These are phyloP conservation scores for Cerastis rubricosa DNA, from an alignment of 2,888 invertebrate genomes.

Conservation along the genomic window DNA sequence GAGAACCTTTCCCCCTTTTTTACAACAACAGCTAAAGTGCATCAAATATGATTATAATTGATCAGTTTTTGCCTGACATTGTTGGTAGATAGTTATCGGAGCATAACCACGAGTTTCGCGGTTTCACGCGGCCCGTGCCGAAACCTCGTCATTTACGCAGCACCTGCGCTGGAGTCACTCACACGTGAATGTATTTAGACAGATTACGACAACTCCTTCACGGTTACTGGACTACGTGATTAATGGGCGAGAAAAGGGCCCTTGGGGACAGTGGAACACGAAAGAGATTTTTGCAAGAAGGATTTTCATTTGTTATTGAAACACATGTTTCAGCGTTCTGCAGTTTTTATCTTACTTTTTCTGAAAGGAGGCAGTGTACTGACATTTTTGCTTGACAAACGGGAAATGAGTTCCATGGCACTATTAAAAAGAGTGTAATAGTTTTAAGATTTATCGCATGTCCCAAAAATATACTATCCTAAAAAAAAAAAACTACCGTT, in stretches of 20 bases:
- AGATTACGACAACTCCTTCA: slow-evolving; percentile 45
- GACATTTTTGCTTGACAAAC: background rate
- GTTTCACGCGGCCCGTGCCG: slow-evolving; percentile 67
- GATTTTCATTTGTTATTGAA: background rate
- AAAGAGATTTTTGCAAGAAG: background rate
- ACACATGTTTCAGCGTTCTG: background rate
- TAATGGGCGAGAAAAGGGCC: slow-evolving; percentile 11
- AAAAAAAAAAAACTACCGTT: background rate
- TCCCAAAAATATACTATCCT: too few relatives aligned
- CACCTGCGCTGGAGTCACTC: slow-evolving; percentile 50
- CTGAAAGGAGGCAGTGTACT: background rate
- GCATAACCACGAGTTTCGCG: slow-evolving; percentile 66
- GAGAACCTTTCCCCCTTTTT: background rate
- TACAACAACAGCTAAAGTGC: background rate
- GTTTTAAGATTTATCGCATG: too few relatives aligned
- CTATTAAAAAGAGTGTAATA: background rate
- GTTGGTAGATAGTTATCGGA: slow-evolving; percentile 65
- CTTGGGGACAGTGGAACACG: background rate
- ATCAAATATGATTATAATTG: slow-evolving; percentile 43
- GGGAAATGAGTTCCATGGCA: background rate
- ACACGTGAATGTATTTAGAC: slow-evolving; percentile 60
- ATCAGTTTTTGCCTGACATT: slow-evolving; percentile 66
- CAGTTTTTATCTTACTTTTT: background rate
- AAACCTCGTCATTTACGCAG: slow-evolving; percentile 58
- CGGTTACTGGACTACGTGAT: slow-evolving; percentile 19